Base-by-base conservation (phyloP, 2,113 vertebrate genomes). In the Carassius carassius region DNA sequence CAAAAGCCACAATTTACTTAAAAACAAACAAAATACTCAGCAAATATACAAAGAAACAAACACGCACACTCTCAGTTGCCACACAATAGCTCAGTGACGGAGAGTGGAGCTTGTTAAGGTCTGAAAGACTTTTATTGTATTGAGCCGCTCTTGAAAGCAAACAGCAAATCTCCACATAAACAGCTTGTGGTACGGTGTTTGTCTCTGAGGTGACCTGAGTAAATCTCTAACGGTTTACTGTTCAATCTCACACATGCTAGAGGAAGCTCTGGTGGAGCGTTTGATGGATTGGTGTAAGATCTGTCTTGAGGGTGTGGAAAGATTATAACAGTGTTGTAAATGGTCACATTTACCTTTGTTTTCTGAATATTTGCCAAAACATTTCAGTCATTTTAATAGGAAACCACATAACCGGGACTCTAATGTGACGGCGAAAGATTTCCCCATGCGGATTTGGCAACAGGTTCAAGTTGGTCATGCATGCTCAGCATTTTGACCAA, bases 81-180 rank as follows among this genome's bases (percentile, higher is more conserved):
- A 47, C 8, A 83, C 35, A 75, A 63, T 63, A n/a, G 56, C 29
- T 83, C 21, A 47, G 41, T 83, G 37, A 47, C 8, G 3, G 13
- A 62, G 35, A 80, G 14, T 44, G 25, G 58, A 83, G 70, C 62
- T 78, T 78, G 35, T 69, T 78, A 35, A 78, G 41, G 47, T 58
- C 14, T 58, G 62, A 67, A 81, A 81, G 78, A 81, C 60, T 67
- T 81, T 32, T 23, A 56, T 56, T 78, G 49, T 70, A 78, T 78
- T 35, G 29, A 17, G 17, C n/a, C 13, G 82, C 73, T 29, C 88
- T 37, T 88, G 82, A 56, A 56, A 25, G 84, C 70, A 76, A 89
- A 91, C 62, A 83, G 83, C 49, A 75, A 54, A 87, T 92, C 86
- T 63, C 87, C 75, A 88, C 87, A 87, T 89, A 84, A 90, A 91